Base-by-base conservation (phyloP, 2,888 invertebrate genomes). In the Andrena marginata region DNA sequence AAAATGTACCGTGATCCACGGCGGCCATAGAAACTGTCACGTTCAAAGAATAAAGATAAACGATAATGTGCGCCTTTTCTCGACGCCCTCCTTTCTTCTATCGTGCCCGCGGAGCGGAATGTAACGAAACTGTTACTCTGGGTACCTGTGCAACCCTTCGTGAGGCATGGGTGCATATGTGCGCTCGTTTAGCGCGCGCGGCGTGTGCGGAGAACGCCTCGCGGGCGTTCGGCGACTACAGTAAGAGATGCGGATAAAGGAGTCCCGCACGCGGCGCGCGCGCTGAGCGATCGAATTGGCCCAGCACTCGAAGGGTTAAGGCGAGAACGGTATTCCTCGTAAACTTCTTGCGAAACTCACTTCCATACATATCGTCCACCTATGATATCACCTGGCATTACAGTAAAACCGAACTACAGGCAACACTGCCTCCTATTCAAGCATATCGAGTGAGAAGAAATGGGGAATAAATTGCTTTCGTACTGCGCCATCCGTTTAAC, bases 371-470 rank as follows among this genome's bases (percentile, higher is more conserved):
- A 82, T 84, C 78, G 65, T 78, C 64, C 35, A 16, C 26, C 31
- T 62, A 79, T 60, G 51, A 56, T 42, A 20, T 85, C 71, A 73
- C 56, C 33, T 4, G n/a, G 10, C 67, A 56, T 31, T 1, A 68
- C 20, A 23, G 31, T 63, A 26, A 69, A 60, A 69, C 23, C 26
- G 68, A 64, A 56, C 63, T 69, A 78, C 48, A 73, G 82, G 79
- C 75, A 3, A 77, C 77, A 85, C 79, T 83, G 73, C 85, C 83
- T 48, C 42, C 26, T 77, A 29, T 63, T 69, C 64, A 76, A 78
- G 77, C 78, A 85, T 85, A 86, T 83, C 80, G 74, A 84, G 51
- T 48, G 23, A 33, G 67, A 60, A n/a, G 8, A n/a, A 60, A 33
- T 26, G 63, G n/a, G 8, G 31, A n/a, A 48, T 51, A 20, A 33